phyloP scores from a whole-genome alignment of 2,797 vertebrate genomes.

The Varecia variegata region DNA sequence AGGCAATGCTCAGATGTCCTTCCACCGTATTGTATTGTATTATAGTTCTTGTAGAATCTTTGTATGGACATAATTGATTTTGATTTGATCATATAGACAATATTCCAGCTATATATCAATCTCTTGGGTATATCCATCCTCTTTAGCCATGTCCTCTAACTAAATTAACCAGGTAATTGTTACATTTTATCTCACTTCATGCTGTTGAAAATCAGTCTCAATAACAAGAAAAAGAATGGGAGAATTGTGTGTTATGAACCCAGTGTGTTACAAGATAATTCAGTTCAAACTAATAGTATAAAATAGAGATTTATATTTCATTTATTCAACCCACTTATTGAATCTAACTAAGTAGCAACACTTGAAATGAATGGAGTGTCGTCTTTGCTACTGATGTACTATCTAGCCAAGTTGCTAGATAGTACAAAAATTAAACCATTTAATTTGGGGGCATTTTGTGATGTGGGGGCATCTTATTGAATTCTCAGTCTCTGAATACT shows the following conservation, averaged over 20 bases:
- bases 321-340: neutral
- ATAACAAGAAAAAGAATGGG: neutral
- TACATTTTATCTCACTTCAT: slow-evolving; percentile 14
- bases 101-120: neutral
- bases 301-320: slow-evolving; percentile 8
- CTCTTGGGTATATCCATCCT: neutral
- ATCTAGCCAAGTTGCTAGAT: neutral
- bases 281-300: neutral
- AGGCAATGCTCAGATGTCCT: neutral
- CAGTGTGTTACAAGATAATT: neutral
- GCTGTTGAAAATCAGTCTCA: neutral
- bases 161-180: neutral
- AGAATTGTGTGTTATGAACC: neutral
- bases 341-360: neutral
- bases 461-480: neutral
- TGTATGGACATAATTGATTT: neutral
- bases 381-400: neutral
- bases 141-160: neutral
- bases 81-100: neutral
- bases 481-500: neutral
- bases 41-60: neutral
- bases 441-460: neutral
- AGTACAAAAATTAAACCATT: slow-evolving; percentile 2
- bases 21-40: neutral
- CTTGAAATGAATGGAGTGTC: neutral